Evolutionary conservation across 2,797 vertebrate genomes (phyloP).

Genomic region (Forpus xanthops): DNA sequence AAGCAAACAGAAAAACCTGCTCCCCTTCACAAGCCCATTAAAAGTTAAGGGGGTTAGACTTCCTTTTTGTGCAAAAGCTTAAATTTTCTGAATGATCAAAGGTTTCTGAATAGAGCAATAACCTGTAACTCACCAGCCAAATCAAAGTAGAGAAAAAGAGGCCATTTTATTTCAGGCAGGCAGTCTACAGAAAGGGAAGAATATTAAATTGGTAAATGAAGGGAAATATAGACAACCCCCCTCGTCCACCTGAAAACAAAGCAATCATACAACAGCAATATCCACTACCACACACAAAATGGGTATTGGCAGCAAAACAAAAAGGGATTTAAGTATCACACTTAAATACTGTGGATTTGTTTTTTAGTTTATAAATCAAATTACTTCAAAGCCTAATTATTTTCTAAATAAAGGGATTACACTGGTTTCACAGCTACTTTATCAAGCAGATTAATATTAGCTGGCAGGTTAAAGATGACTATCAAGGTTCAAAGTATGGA

Average conservation of each 20-base stretch:
- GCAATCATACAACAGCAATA: neutral
- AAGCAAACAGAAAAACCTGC: neutral
- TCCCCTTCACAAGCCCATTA: neutral
- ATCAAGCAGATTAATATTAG: neutral
- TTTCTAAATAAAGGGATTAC: neutral
- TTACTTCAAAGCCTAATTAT: neutral
- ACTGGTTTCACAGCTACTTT: neutral
- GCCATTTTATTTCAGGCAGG: neutral
- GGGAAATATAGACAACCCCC: neutral
- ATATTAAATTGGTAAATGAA: neutral
- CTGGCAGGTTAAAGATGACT: neutral
- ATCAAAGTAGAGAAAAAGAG: neutral
- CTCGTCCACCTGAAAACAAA: neutral
- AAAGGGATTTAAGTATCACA: neutral
- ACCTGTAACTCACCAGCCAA: neutral
- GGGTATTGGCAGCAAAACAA: neutral
- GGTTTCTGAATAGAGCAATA: neutral
- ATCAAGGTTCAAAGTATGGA: neutral
- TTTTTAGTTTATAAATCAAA: neutral
- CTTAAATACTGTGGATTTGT: neutral
- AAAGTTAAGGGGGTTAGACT: neutral
- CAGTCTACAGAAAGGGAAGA: neutral
- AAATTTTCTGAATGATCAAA: constrained; percentile 3
- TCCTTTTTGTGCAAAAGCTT: neutral
- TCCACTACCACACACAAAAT: neutral